Evolutionary conservation across 2,888 invertebrate species (phyloP).

Genomic region (Heliconius aoede): DNA sequence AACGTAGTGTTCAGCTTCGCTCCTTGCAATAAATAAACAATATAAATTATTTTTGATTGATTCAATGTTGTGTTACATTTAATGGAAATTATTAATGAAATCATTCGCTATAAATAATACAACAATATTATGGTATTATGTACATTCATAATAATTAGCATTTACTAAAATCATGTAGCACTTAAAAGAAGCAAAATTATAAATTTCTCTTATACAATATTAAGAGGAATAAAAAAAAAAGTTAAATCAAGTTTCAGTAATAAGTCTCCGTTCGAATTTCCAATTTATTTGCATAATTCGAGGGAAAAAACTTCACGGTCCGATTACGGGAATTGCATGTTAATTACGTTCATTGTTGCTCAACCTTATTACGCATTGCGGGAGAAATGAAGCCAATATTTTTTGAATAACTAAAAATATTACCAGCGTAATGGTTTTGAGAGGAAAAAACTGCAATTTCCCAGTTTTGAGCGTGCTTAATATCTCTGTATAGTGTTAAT

Average conservation of each 20-base stretch:
- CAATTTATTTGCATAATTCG: slow-evolving; percentile 37
- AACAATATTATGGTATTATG: background rate
- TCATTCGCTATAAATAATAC: background rate
- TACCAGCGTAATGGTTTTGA: background rate
- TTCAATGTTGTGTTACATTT: background rate
- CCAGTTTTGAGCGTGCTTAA: background rate
- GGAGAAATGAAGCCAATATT: slow-evolving; percentile 15
- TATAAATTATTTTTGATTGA: background rate
- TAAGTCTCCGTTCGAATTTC: slow-evolving; percentile 30
- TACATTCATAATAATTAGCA: background rate
- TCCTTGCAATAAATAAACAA: background rate
- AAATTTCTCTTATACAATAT: background rate
- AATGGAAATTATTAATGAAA: background rate
- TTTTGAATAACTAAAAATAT: slow-evolving; percentile 3
- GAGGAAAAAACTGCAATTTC: background rate
- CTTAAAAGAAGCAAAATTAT: background rate
- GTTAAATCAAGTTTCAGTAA: slow-evolving; percentile 24
- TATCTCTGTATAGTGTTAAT: background rate
- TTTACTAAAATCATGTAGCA: background rate
- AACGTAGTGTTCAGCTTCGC: too few species aligned
- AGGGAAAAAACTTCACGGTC: slow-evolving; percentile 31
- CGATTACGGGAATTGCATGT: slow-evolving; percentile 38
- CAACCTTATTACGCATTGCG: slow-evolving; percentile 29
- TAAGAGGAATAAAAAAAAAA: slow-evolving; percentile 9
- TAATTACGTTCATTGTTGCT: slow-evolving; percentile 38